These are phyloP conservation scores for Drosophila lowei DNA, from an alignment of 1,140 invertebrate species.

Conservation along the genomic window DNA sequence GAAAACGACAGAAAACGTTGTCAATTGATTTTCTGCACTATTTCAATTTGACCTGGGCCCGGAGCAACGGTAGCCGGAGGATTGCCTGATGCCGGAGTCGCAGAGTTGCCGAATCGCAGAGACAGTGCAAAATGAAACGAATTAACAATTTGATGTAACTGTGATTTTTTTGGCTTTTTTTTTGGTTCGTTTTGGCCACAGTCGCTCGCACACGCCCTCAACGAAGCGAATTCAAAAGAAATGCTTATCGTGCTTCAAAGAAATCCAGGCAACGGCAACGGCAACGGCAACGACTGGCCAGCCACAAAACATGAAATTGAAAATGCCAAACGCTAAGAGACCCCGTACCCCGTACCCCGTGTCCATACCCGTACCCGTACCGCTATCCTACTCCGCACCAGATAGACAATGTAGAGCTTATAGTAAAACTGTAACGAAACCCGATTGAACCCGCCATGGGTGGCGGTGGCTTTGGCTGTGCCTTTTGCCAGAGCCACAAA, in stretches of 20 bases:
- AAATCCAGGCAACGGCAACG: conserved; percentile 66
- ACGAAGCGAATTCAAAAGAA: conserved; percentile 79
- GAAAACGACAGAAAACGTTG: conserved; percentile 60
- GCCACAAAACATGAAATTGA: conserved; percentile 77
- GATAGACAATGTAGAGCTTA: conserved; percentile 63
- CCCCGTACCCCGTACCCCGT: conserved; percentile 45
- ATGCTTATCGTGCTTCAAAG: conserved; percentile 80
- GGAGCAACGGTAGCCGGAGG: conserved; percentile 61
- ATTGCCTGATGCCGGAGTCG: conserved; percentile 26
- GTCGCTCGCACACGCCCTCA: conserved; percentile 69
- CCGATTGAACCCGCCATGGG: conserved; percentile 80
- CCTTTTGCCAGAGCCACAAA: conserved; percentile 39
- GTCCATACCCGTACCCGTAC: conserved; percentile 33
- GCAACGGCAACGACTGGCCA: conserved; percentile 21
- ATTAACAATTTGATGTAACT: conserved; percentile 81
- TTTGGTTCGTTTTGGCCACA: conserved; percentile 17
- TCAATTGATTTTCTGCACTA: conserved; percentile 82
- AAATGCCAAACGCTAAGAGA: conserved; percentile 80
- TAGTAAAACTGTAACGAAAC: conserved; percentile 80
- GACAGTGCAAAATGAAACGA: conserved; percentile 80
- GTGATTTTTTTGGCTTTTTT: conserved; percentile 60
- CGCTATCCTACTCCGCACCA: conserved; percentile 2
- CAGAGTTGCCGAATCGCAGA: conserved; percentile 42
- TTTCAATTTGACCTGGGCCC: conserved; percentile 73
- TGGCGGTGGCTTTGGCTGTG: conserved; percentile 59